phyloP scores from a whole-genome alignment of 2,888 invertebrate species.

The Antheraea assamensis region DNA sequence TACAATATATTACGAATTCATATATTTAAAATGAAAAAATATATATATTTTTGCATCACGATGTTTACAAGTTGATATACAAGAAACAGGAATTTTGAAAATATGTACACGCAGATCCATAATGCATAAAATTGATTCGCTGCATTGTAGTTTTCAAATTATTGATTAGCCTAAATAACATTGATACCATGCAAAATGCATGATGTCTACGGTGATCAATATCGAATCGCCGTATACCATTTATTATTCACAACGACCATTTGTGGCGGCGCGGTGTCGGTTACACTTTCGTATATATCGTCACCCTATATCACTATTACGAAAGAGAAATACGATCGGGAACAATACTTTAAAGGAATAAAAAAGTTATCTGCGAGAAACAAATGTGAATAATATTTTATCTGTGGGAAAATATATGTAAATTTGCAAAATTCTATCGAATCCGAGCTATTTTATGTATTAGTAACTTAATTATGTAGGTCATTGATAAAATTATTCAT shows the following conservation, averaged over 20 bases:
- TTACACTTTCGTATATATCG: slow-evolving; percentile 33
- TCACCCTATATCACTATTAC: slow-evolving; percentile 19
- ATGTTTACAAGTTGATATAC: too few relatives aligned
- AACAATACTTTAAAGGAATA: slow-evolving; percentile 9
- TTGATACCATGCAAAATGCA: not conserved
- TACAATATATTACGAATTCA: too few relatives aligned
- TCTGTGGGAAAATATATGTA: not conserved
- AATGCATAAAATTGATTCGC: not conserved
- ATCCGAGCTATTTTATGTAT: not conserved
- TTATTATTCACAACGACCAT: slow-evolving; percentile 49
- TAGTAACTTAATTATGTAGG: not conserved
- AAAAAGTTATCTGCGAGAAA: not conserved
- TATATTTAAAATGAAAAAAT: too few relatives aligned
- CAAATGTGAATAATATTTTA: not conserved
- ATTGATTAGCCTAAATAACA: not conserved
- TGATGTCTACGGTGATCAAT: slow-evolving; percentile 34
- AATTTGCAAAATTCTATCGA: not conserved
- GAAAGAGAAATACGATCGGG: slow-evolving; percentile 9
- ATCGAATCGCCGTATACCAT: slow-evolving; percentile 39
- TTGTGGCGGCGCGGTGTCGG: slow-evolving; percentile 39
- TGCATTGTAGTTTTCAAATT: not conserved
- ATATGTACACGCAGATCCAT: not conserved
- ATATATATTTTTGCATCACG: too few relatives aligned
- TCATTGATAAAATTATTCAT: not conserved
- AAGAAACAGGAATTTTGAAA: not conserved